These are phyloP conservation scores for Tyria jacobaeae DNA, from an alignment of 2,888 invertebrate species.

Conservation along the genomic window DNA sequence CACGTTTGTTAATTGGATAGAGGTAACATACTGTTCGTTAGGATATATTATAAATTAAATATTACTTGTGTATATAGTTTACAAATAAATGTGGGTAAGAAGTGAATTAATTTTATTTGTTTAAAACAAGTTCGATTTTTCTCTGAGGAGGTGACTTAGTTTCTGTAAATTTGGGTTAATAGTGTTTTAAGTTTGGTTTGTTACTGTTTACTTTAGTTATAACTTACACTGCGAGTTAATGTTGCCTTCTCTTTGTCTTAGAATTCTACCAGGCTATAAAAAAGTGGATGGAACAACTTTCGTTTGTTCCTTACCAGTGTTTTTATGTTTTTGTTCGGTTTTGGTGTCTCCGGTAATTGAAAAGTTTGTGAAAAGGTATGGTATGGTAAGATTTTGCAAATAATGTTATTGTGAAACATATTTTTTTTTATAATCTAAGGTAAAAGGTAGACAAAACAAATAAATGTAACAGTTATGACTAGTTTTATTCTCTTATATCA, in stretches of 20 bases:
- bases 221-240: no score
- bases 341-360: neutral
- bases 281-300: neutral
- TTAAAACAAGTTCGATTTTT: neutral
- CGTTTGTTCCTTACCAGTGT: neutral
- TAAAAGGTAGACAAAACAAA: conserved; percentile 34
- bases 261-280: no score
- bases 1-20: conserved; percentile 29
- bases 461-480: conserved; percentile 68
- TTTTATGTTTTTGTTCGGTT: neutral
- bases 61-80: conserved; percentile 47
- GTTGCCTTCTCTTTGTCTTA: no score
- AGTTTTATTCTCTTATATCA: conserved; percentile 73
- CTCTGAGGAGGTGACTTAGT: no score
- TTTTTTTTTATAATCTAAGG: neutral
- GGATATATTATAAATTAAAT: conserved; percentile 28
- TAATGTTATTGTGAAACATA: neutral
- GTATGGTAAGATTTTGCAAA: conserved; percentile 1
- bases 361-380: neutral
- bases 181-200: no score
- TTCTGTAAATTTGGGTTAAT: no score
- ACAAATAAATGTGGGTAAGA: conserved; percentile 46
- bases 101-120: conserved; percentile 24
- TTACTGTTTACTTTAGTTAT: no score
- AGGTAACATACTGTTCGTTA: conserved; percentile 36